Conservation (phyloP, 2,113 vertebrate genomes). For the Gila orcuttii region DNA sequence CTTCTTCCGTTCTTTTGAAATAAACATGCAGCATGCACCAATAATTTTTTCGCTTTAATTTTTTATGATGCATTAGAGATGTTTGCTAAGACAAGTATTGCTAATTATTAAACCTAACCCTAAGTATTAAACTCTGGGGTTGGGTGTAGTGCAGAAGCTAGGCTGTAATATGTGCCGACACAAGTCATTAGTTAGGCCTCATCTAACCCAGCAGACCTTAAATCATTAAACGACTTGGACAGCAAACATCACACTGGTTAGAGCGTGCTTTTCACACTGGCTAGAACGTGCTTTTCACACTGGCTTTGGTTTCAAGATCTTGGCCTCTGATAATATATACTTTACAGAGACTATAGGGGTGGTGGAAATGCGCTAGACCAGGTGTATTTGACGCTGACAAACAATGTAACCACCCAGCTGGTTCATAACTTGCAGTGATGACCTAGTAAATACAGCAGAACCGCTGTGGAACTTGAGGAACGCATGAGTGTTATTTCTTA, state of each 20-base stretch:
- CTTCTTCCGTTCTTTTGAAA: not conserved
- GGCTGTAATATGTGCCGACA: not conserved
- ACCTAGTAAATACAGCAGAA: slow-evolving; percentile 50
- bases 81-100: not conserved
- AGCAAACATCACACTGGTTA: not conserved
- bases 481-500: slow-evolving; percentile 65
- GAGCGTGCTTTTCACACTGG: not conserved
- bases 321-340: not conserved
- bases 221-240: slow-evolving; percentile 34
- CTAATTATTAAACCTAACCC: not conserved
- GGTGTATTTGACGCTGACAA: slow-evolving; percentile 51
- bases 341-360: not conserved
- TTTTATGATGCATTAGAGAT: not conserved
- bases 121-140: not conserved
- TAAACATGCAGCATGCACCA: not conserved
- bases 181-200: slow-evolving; percentile 32
- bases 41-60: not conserved
- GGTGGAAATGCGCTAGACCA: slow-evolving; percentile 1
- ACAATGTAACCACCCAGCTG: slow-evolving; percentile 47
- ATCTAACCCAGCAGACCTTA: slow-evolving; percentile 46
- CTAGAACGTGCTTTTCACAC: slow-evolving; percentile 9
- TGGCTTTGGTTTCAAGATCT: slow-evolving; percentile 1
- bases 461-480: slow-evolving; percentile 39
- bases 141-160: not conserved
- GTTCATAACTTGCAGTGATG: slow-evolving; percentile 16